Evolutionary conservation across 2,113 vertebrate species (phyloP).

Genomic region (Prietella phreatophila): DNA sequence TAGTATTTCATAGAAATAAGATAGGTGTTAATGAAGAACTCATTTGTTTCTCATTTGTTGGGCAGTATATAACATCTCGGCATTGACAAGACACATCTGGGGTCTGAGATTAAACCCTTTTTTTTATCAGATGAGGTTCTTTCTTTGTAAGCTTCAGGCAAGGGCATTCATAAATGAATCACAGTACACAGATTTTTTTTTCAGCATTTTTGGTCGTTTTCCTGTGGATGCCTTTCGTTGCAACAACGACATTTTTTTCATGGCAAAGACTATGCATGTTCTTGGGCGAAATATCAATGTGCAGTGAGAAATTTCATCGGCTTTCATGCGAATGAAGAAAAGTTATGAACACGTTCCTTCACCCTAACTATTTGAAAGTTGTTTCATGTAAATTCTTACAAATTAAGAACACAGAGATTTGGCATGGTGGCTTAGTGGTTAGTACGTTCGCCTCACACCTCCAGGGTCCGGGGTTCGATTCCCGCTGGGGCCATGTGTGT

Average conservation of each 20-base stretch:
- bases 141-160: slow-evolving; percentile 2
- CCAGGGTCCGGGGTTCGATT: too few species aligned
- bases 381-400: neutral
- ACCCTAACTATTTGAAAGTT: neutral
- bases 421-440: too few species aligned
- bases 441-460: too few species aligned
- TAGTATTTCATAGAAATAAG: neutral
- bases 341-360: neutral
- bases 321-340: neutral
- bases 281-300: neutral
- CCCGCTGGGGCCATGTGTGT: too few species aligned
- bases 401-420: neutral
- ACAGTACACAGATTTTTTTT: neutral
- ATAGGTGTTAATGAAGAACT: neutral
- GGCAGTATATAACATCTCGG: neutral
- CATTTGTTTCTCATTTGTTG: neutral
- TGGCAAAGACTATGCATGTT: neutral
- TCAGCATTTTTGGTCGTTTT: neutral
- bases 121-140: neutral
- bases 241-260: neutral
- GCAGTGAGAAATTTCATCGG: neutral
- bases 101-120: neutral
- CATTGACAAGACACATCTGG: neutral
- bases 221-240: neutral
- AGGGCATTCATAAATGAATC: slow-evolving; percentile 4